Percentiles rank a stretch among this genome's conserved stretches.
phyloP scores from a whole-genome alignment of 2,888 invertebrate genomes.

The Acleris emargana region DNA sequence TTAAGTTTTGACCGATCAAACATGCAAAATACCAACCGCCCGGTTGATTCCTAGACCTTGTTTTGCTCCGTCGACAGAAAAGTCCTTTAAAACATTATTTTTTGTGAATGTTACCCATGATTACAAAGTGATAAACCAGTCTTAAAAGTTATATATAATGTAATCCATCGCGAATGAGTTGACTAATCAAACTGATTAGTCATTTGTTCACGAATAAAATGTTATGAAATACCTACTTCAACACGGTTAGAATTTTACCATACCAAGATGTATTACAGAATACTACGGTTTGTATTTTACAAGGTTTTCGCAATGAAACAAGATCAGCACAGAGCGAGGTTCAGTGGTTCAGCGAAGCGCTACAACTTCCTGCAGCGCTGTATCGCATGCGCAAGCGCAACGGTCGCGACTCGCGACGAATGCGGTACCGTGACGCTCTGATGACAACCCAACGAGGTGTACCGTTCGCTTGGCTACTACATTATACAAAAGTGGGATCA shows the following conservation, averaged over 20 bases:
- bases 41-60: too few species aligned
- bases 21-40: too few species aligned
- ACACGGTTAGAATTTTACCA: neutral
- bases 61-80: too few species aligned
- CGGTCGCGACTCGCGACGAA: slow-evolving; percentile 35
- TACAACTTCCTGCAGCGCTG: slow-evolving; percentile 35
- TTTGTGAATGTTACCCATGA: too few species aligned
- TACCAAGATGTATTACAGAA: neutral
- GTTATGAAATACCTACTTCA: slow-evolving; percentile 1
- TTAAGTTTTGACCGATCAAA: too few species aligned
- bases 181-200: slow-evolving; percentile 7
- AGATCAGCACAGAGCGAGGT: slow-evolving; percentile 30
- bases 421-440: slow-evolving; percentile 40
- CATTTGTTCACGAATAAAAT: slow-evolving; percentile 17
- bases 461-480: slow-evolving; percentile 25
- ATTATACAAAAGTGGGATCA: neutral
- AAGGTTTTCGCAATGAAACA: slow-evolving; percentile 37
- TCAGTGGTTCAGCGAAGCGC: slow-evolving; percentile 37
- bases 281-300: slow-evolving; percentile 14
- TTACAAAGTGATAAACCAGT: too few species aligned
- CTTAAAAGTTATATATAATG: too few species aligned
- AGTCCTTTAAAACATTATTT: too few species aligned
- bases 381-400: slow-evolving; percentile 36
- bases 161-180: too few species aligned
- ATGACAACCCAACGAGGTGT: slow-evolving; percentile 37